Evolutionary conservation across 2,888 invertebrate species (phyloP).

Genomic region (Tetheella fluctuosa): DNA sequence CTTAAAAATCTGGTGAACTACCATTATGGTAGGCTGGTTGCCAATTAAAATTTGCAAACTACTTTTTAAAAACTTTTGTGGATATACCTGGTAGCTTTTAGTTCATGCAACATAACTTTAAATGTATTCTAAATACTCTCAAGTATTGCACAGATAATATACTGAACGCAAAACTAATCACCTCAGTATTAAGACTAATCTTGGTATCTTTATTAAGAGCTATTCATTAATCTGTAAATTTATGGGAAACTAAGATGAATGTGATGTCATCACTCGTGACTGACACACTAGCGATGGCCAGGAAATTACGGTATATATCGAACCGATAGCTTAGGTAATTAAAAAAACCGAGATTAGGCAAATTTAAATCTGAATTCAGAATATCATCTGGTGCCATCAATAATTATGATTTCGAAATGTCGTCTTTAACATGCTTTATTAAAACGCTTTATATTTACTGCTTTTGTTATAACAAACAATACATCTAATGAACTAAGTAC

Average conservation of each 20-base stretch:
- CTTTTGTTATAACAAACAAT: no score
- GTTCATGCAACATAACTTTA: conserved; percentile 1
- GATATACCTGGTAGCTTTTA: not conserved
- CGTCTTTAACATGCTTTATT: not conserved
- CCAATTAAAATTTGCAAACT: not conserved
- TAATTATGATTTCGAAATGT: not conserved
- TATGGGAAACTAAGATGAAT: conserved; percentile 16
- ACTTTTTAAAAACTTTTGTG: not conserved
- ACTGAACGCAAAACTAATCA: not conserved
- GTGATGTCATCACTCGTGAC: conserved; percentile 42
- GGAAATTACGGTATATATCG: conserved; percentile 3
- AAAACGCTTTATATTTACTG: no score
- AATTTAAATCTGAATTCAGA: not conserved
- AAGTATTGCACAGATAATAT: conserved; percentile 1
- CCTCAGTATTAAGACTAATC: not conserved
- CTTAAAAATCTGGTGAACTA: not conserved
- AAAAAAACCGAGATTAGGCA: not conserved
- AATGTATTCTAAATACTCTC: not conserved
- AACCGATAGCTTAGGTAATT: not conserved
- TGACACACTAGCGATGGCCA: conserved; percentile 23
- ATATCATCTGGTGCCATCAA: not conserved
- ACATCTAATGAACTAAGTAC: no score
- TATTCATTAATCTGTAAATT: conserved; percentile 12
- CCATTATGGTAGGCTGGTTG: no score
- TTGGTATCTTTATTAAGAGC: not conserved